These are phyloP conservation scores for Varecia variegata DNA, from an alignment of 2,797 vertebrate species.

Conservation along the genomic window DNA sequence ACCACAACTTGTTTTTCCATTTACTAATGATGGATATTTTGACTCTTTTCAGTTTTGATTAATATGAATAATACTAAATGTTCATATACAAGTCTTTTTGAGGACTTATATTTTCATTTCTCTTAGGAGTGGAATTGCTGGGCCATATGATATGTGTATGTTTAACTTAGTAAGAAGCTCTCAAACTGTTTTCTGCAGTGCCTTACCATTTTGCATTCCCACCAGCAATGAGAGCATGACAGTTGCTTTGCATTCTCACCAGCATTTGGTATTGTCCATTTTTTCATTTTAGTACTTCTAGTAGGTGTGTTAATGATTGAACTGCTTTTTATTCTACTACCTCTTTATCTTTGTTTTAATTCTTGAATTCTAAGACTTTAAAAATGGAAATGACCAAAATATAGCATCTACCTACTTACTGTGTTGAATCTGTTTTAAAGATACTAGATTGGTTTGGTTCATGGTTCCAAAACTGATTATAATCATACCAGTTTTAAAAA, in stretches of 20 bases:
- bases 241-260: neutral
- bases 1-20: neutral
- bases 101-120: neutral
- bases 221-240: neutral
- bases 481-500: slow-evolving; percentile 16
- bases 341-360: slow-evolving; percentile 20
- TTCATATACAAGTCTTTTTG: neutral
- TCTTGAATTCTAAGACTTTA: slow-evolving; percentile 52
- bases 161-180: neutral
- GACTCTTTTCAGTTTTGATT: slow-evolving; percentile 12
- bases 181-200: neutral
- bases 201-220: neutral
- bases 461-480: slow-evolving; percentile 15
- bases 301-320: neutral
- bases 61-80: slow-evolving; percentile 38
- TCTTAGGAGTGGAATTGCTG: neutral
- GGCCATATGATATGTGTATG: neutral
- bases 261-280: neutral
- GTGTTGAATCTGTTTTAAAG: slow-evolving; percentile 13
- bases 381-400: slow-evolving; percentile 32
- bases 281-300: slow-evolving; percentile 44
- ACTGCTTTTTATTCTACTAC: neutral
- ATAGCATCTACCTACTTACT: neutral
- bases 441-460: slow-evolving; percentile 7
- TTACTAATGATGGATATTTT: neutral